Conservation (phyloP, 53 echinoderm and acorn worm species). For the Actinopyga echinites region DNA sequence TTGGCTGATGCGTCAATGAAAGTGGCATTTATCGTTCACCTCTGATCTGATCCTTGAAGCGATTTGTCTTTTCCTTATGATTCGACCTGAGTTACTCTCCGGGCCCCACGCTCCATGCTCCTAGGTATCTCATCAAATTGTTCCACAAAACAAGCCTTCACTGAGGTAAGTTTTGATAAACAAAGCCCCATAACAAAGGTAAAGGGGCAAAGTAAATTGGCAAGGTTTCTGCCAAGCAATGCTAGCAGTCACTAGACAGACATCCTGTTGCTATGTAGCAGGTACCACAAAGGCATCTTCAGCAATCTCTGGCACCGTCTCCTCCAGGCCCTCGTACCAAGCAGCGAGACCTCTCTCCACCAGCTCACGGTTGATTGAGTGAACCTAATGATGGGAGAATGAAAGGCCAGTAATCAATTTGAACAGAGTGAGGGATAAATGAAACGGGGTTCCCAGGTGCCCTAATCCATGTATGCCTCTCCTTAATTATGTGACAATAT, state of each 20-base stretch:
- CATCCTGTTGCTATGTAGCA: slow-evolving; percentile 22
- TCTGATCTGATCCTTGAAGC: too few relatives aligned
- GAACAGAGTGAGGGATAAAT: too few relatives aligned
- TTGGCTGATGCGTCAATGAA: too few relatives aligned
- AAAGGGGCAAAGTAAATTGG: neutral
- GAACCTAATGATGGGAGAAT: slow-evolving; percentile 44
- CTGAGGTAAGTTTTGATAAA: slow-evolving; percentile 15
- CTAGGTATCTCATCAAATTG: neutral
- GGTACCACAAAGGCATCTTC: slow-evolving; percentile 47
- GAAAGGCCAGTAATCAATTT: too few relatives aligned
- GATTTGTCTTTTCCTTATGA: too few relatives aligned
- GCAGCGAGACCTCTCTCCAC: slow-evolving; percentile 89
- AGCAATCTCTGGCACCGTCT: slow-evolving; percentile 9
- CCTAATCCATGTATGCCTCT: too few relatives aligned
- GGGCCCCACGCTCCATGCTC: too few relatives aligned
- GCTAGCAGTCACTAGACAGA: slow-evolving; percentile 19
- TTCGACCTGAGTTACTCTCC: too few relatives aligned
- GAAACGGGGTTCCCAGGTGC: too few relatives aligned
- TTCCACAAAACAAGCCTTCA: slow-evolving; percentile 16
- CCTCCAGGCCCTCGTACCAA: slow-evolving; percentile 80
- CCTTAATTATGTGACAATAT: too few relatives aligned
- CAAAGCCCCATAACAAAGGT: slow-evolving; percentile 3
- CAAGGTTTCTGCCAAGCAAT: neutral
- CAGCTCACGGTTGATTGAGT: slow-evolving; percentile 87
- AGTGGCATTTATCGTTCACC: too few relatives aligned